These are phyloP conservation scores for Xyrauchen texanus DNA, from an alignment of 2,113 vertebrate species.

Conservation along the genomic window DNA sequence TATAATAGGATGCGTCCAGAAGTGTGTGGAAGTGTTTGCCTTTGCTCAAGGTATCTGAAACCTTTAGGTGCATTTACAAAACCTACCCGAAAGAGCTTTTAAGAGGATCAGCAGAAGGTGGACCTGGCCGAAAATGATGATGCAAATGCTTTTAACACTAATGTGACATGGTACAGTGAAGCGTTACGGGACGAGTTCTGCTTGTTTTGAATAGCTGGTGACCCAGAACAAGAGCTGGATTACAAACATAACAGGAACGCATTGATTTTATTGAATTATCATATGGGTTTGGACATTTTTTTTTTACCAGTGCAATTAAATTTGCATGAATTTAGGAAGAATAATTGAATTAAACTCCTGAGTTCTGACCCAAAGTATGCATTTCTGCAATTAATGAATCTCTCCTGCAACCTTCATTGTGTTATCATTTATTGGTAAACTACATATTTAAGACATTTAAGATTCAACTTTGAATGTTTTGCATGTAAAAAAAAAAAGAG, in stretches of 20 bases:
- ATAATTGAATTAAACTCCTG: conserved; percentile 22
- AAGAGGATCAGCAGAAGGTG: not conserved
- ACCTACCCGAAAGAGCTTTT: not conserved
- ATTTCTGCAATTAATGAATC: too few species aligned
- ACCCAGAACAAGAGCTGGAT: conserved; percentile 58
- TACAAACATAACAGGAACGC: conserved; percentile 25
- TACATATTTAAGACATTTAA: too few species aligned
- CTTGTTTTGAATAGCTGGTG: too few species aligned
- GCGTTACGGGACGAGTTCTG: too few species aligned
- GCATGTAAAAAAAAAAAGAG: too few species aligned
- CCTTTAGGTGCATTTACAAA: not conserved
- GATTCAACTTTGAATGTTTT: too few species aligned
- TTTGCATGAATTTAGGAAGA: not conserved
- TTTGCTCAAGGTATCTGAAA: not conserved
- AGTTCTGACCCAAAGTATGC: too few species aligned
- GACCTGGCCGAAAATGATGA: not conserved
- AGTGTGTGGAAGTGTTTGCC: not conserved
- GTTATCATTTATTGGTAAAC: too few species aligned
- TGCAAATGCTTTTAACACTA: not conserved
- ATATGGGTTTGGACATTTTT: conserved; percentile 73
- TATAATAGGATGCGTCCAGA: not conserved
- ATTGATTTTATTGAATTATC: conserved; percentile 32
- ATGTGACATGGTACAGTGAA: not conserved
- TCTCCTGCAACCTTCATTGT: too few species aligned
- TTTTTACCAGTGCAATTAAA: conserved; percentile 40